A percentile compares a stretch with the other conserved stretches of the same genome.
Evolutionary conservation across 2,888 invertebrate genomes (phyloP).

Genomic region (Chalcis sispes): DNA sequence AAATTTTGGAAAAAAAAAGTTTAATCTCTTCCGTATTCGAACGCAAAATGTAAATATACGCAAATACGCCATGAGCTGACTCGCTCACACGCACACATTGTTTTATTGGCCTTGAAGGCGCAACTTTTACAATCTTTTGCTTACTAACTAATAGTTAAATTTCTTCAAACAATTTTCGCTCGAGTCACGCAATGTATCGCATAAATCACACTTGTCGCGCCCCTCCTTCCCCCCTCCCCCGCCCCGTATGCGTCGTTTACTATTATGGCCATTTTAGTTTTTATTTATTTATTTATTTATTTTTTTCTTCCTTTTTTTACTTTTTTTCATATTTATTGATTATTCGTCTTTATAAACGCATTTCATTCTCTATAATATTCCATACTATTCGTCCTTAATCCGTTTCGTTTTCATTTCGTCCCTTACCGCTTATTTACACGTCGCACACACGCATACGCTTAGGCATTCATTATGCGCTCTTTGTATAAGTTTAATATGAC

Average conservation of each 20-base stretch:
- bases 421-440: constrained; percentile 48
- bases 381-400: background rate
- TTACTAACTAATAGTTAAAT: constrained; percentile 62
- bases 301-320: background rate
- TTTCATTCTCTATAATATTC: too few species aligned
- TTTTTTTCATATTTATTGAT: background rate
- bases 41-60: constrained; percentile 7
- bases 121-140: constrained; percentile 54
- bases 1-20: constrained; percentile 40
- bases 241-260: constrained; percentile 50
- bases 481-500: constrained; percentile 45
- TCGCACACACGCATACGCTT: constrained; percentile 2
- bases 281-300: constrained; percentile 1
- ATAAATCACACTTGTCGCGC: constrained; percentile 13
- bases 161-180: constrained; percentile 54
- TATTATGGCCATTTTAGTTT: constrained; percentile 64
- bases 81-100: constrained; percentile 11
- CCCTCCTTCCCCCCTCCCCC: constrained; percentile 35
- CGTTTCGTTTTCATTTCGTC: background rate
- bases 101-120: constrained; percentile 36
- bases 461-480: constrained; percentile 1
- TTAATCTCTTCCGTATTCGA: constrained; percentile 31
- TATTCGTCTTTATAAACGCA: background rate
- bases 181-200: constrained; percentile 35
- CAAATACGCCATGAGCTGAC: constrained; percentile 9